Evolutionary conservation across 2,888 invertebrate genomes (phyloP).

Genomic region (Ophion obscuratus): DNA sequence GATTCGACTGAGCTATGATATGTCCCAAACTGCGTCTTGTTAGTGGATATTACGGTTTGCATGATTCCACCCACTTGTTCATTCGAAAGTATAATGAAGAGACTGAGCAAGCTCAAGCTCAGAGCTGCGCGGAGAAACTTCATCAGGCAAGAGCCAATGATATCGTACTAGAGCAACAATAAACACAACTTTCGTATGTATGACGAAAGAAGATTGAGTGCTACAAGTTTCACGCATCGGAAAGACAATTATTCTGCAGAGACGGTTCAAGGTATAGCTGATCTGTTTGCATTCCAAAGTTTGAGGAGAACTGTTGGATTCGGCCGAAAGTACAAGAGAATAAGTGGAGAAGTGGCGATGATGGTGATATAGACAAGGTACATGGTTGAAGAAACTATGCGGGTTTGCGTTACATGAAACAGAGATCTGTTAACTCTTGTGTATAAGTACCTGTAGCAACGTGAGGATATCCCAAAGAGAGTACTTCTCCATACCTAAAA

Average conservation of each 20-base stretch:
- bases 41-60: constrained; percentile 20
- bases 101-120: not conserved
- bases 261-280: constrained; percentile 23
- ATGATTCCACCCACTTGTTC: not conserved
- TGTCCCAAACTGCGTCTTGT: constrained; percentile 19
- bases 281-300: constrained; percentile 45
- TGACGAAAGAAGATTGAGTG: constrained; percentile 11
- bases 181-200: constrained; percentile 23
- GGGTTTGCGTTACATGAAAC: constrained; percentile 52
- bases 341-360: not conserved
- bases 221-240: constrained; percentile 20
- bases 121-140: constrained; percentile 9
- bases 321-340: constrained; percentile 28
- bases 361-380: constrained; percentile 30
- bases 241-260: constrained; percentile 51
- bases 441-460: constrained; percentile 51
- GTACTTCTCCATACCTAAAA: constrained; percentile 1
- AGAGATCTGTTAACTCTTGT: constrained; percentile 52
- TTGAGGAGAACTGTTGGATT: constrained; percentile 38
- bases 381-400: constrained; percentile 60
- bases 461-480: constrained; percentile 54
- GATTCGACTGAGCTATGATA: not conserved
- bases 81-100: not conserved
- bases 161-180: not conserved
- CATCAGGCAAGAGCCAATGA: not conserved